Conservation (phyloP, 2,888 invertebrate genomes). For the Pollenia angustigena region DNA sequence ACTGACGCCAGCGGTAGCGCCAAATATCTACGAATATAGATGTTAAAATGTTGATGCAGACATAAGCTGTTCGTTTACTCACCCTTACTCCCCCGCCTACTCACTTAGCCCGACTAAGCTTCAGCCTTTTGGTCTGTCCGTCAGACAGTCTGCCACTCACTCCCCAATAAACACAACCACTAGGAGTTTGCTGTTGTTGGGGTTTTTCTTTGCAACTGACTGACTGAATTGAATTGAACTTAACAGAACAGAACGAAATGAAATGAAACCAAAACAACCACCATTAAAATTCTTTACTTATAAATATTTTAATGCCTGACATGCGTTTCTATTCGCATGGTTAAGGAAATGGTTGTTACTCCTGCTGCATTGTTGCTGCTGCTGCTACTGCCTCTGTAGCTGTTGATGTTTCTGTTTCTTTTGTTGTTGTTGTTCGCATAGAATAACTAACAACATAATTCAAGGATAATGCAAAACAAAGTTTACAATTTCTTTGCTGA, state of each 20-base stretch:
- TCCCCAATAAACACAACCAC: slow-evolving; percentile 40
- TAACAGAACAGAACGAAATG: slow-evolving; percentile 11
- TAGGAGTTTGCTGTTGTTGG: slow-evolving; percentile 52
- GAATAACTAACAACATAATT: slow-evolving; percentile 73
- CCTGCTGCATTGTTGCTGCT: slow-evolving; percentile 10
- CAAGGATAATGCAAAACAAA: slow-evolving; percentile 73
- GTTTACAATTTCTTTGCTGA: slow-evolving; percentile 65
- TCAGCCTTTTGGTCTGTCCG: not conserved
- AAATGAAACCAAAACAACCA: slow-evolving; percentile 54
- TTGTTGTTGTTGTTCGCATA: slow-evolving; percentile 52
- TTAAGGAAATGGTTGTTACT: slow-evolving; percentile 4
- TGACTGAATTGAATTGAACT: slow-evolving; percentile 27
- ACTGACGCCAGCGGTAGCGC: slow-evolving; percentile 69
- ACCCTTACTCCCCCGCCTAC: slow-evolving; percentile 31
- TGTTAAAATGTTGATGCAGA: slow-evolving; percentile 26
- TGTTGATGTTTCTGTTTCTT: not conserved
- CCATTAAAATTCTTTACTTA: slow-evolving; percentile 59
- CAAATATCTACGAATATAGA: slow-evolving; percentile 23
- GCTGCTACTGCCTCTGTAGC: not conserved
- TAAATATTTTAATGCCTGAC: slow-evolving; percentile 62
- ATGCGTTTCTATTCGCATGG: slow-evolving; percentile 67
- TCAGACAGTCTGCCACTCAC: slow-evolving; percentile 15
- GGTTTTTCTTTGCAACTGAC: slow-evolving; percentile 46
- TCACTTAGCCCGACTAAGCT: not conserved
- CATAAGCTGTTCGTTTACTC: slow-evolving; percentile 31